phyloP scores from a whole-genome alignment of 2,113 vertebrate species.

The Puntigrus tetrazona region DNA sequence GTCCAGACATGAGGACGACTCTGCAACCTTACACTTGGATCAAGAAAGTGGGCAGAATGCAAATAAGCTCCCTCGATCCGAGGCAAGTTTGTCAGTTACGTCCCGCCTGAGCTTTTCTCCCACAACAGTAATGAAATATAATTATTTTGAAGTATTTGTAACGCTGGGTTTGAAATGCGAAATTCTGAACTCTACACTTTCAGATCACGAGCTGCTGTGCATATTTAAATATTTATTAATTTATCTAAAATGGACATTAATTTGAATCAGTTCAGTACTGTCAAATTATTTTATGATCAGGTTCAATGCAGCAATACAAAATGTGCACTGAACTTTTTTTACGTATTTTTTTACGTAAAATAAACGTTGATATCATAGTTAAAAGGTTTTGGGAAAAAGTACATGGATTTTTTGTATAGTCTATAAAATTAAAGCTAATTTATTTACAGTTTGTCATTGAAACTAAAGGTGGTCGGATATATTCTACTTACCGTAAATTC shows the following conservation, averaged over 20 bases:
- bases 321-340: background rate
- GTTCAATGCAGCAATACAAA: background rate
- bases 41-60: background rate
- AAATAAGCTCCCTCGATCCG: constrained; percentile 8
- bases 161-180: background rate
- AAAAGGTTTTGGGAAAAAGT: too few species aligned
- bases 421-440: background rate
- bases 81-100: constrained; percentile 16
- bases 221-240: background rate
- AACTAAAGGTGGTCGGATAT: background rate
- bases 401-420: too few species aligned
- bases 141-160: background rate
- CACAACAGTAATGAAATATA: background rate
- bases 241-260: background rate
- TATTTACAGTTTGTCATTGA: background rate
- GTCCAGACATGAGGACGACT: background rate
- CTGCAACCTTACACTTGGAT: background rate
- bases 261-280: background rate
- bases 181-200: background rate
- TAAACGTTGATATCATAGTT: background rate
- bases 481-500: too few species aligned
- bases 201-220: background rate
- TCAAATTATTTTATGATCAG: background rate
- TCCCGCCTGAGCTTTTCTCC: background rate
- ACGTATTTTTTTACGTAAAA: background rate